These are phyloP conservation scores for Zaprionus ghesquierei DNA, from an alignment of 1,140 invertebrate species.

Conservation along the genomic window DNA sequence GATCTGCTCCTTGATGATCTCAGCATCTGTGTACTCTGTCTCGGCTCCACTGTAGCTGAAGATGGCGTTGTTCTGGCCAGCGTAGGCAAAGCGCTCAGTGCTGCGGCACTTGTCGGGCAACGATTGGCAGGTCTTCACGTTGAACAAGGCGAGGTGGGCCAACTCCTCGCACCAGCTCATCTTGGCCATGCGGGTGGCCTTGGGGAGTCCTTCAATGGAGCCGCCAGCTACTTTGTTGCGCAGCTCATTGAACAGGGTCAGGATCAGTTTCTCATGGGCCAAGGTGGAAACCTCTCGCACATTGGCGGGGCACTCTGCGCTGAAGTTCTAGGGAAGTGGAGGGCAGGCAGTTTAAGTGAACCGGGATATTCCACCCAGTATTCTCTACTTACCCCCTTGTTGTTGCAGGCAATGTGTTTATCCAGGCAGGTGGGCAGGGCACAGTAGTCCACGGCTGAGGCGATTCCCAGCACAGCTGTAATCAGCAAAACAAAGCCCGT, in stretches of 20 bases:
- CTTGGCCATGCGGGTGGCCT: constrained; percentile 64
- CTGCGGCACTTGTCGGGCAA: constrained; percentile 70
- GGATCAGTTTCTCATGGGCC: constrained; percentile 52
- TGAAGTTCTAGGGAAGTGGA: constrained; percentile 50
- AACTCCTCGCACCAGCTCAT: constrained; percentile 72
- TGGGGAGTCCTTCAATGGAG: constrained; percentile 42
- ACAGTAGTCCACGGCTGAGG: constrained; percentile 49
- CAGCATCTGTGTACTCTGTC: constrained; percentile 56
- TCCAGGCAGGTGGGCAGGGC: constrained; percentile 64
- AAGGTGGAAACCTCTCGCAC: constrained; percentile 41
- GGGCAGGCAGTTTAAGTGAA: too few relatives aligned
- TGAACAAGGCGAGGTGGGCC: constrained; percentile 43
- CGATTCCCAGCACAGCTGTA: not conserved
- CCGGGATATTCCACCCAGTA: not conserved
- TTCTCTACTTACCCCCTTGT: constrained; percentile 65
- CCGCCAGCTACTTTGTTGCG: constrained; percentile 66
- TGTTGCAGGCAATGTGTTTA: constrained; percentile 70
- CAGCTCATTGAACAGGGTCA: constrained; percentile 54
- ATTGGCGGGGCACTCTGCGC: constrained; percentile 55
- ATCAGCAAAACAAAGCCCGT: not conserved
- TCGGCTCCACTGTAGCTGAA: constrained; percentile 61
- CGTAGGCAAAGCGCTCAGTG: constrained; percentile 66
- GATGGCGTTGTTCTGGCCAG: constrained; percentile 69
- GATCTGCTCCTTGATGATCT: constrained; percentile 66
- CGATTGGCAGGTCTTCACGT: constrained; percentile 58